Evolutionary conservation across 2,888 invertebrate species (phyloP).

Genomic region (Tortrix viridana): DNA sequence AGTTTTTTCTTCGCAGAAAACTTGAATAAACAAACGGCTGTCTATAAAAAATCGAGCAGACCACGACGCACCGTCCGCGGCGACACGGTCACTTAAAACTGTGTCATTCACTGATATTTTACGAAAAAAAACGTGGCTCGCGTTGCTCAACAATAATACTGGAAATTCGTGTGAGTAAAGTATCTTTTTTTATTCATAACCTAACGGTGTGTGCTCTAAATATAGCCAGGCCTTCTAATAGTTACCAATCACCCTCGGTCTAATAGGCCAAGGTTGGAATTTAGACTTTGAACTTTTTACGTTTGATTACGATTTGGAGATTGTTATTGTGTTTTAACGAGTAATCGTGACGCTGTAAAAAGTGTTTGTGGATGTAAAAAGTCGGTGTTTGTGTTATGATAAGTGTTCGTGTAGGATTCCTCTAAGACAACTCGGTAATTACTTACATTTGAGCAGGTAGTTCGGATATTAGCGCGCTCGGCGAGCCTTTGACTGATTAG

Average conservation of each 20-base stretch:
- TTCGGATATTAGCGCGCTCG: no score
- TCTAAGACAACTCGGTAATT: no score
- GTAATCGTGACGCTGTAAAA: not conserved
- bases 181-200: conserved; percentile 26
- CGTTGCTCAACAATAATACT: conserved; percentile 3
- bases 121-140: not conserved
- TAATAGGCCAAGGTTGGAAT: conserved; percentile 45
- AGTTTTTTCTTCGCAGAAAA: conserved; percentile 20
- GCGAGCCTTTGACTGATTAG: not conserved
- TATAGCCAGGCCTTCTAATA: conserved; percentile 20
- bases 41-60: conserved; percentile 11
- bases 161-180: conserved; percentile 14
- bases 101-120: conserved; percentile 4
- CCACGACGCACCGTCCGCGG: not conserved
- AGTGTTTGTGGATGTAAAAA: not conserved
- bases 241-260: not conserved
- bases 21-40: conserved; percentile 26
- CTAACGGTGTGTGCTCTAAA: conserved; percentile 34
- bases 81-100: not conserved
- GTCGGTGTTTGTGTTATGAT: not conserved
- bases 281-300: conserved; percentile 49
- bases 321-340: not conserved
- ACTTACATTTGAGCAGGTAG: no score
- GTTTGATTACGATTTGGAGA: not conserved
- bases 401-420: no score